A percentile compares a stretch with the other conserved stretches of the same genome.
Conservation (phyloP, 2,797 vertebrate genomes). For the Caiman crocodilus region DNA sequence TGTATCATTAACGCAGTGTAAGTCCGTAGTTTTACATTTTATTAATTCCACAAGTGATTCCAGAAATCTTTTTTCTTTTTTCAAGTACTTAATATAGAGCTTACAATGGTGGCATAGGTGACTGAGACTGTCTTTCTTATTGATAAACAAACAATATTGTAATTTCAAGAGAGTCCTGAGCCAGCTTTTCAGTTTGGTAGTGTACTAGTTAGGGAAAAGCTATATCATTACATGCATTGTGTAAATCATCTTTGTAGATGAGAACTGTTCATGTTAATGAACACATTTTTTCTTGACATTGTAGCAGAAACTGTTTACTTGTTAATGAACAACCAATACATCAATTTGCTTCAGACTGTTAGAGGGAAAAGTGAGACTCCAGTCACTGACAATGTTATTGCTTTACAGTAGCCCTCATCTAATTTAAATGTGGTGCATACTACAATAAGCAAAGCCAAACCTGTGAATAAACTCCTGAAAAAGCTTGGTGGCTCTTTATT, state of each 20-base stretch:
- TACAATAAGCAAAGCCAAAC: conserved; percentile 85
- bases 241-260: conserved; percentile 80
- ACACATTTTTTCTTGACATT: conserved; percentile 74
- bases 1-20: conserved; percentile 77
- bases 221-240: conserved; percentile 79
- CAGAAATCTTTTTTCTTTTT: conserved; percentile 68
- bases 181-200: conserved; percentile 80
- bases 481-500: conserved; percentile 76
- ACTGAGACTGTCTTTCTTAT: conserved; percentile 78
- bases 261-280: conserved; percentile 77
- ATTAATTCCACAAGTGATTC: conserved; percentile 74
- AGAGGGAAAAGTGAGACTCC: conserved; percentile 81
- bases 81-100: conserved; percentile 71
- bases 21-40: conserved; percentile 77
- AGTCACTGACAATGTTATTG: conserved; percentile 80
- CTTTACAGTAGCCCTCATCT: conserved; percentile 83
- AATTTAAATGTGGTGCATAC: conserved; percentile 85
- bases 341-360: conserved; percentile 83
- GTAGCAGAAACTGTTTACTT: conserved; percentile 81
- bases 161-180: conserved; percentile 77
- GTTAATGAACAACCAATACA: conserved; percentile 80
- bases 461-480: conserved; percentile 88
- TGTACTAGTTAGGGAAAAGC: conserved; percentile 78
- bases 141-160: conserved; percentile 70
- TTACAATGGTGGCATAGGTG: conserved; percentile 77